These are phyloP conservation scores for Gavialis gangeticus DNA, from an alignment of 2,113 vertebrate species.

Conservation along the genomic window DNA sequence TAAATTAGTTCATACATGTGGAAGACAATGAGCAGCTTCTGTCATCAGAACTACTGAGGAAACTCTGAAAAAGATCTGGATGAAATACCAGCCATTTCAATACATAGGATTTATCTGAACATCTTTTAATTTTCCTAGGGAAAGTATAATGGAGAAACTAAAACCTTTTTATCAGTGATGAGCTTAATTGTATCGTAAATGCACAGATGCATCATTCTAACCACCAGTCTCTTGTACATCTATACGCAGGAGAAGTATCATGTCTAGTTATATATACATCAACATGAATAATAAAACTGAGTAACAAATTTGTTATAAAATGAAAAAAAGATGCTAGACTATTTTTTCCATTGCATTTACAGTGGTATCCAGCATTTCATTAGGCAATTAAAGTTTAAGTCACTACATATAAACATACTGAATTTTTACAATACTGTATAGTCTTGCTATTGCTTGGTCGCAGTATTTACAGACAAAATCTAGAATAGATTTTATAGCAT, in stretches of 20 bases:
- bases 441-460: not conserved
- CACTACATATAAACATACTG: not conserved
- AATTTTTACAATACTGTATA: not conserved
- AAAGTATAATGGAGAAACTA: not conserved
- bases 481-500: not conserved
- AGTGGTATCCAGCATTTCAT: not conserved
- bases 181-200: not conserved
- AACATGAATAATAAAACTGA: not conserved
- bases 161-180: not conserved
- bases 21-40: constrained; percentile 1
- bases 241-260: not conserved
- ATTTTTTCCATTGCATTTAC: not conserved
- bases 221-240: not conserved
- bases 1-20: not conserved
- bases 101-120: not conserved
- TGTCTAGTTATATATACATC: constrained; percentile 8
- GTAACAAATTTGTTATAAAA: constrained; percentile 22
- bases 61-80: not conserved
- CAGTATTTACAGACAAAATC: not conserved
- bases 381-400: not conserved
- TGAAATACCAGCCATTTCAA: not conserved
- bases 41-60: not conserved
- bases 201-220: not conserved
- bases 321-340: not conserved
- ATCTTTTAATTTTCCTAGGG: not conserved